Conservation (phyloP, 2,113 vertebrate genomes). For the Chiloscyllium plagiosum region DNA sequence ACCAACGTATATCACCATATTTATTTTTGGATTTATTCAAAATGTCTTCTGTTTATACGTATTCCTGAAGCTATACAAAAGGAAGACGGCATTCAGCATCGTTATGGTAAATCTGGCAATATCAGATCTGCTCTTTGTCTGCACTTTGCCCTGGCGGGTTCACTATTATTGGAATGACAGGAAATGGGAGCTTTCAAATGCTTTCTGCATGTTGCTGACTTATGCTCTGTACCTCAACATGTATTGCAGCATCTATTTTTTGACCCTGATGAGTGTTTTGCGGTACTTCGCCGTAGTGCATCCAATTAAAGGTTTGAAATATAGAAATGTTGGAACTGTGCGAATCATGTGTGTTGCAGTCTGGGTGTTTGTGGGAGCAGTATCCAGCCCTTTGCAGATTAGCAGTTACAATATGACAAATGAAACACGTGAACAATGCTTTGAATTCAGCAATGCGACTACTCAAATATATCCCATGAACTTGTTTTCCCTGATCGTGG, state of each 20-base stretch:
- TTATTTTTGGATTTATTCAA: conserved; percentile 51
- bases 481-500: conserved; percentile 47
- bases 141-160: conserved; percentile 54
- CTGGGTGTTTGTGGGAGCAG: conserved; percentile 54
- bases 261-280: conserved; percentile 57
- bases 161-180: conserved; percentile 54
- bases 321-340: conserved; percentile 45
- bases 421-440: conserved; percentile 42
- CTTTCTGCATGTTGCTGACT: conserved; percentile 56
- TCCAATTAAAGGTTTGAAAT: conserved; percentile 47
- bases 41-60: conserved; percentile 60
- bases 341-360: conserved; percentile 49
- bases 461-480: conserved; percentile 49
- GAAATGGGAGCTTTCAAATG: conserved; percentile 58
- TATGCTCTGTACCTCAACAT: conserved; percentile 65
- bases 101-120: conserved; percentile 67
- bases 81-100: conserved; percentile 50
- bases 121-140: conserved; percentile 48
- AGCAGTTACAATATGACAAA: neutral
- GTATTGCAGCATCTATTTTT: conserved; percentile 43
- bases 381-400: conserved; percentile 43
- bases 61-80: conserved; percentile 52
- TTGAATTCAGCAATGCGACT: conserved; percentile 52
- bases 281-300: conserved; percentile 56
- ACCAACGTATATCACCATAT: conserved; percentile 51